Conservation (phyloP, 2,888 invertebrate species). For the Drosophila tanythrix region DNA sequence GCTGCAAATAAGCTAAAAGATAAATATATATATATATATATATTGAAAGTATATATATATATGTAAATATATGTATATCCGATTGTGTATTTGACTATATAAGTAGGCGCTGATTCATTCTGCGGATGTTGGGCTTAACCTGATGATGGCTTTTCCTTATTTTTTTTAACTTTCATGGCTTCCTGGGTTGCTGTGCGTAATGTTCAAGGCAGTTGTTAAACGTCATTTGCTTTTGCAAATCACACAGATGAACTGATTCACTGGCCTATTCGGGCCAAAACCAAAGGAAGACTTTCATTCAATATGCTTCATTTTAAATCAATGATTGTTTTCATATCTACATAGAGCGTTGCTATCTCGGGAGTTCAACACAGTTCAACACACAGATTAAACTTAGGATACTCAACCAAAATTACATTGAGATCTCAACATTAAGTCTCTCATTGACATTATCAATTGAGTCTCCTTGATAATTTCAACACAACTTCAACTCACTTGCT, state of each 20-base stretch:
- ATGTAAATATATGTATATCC: background rate
- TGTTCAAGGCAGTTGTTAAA: background rate
- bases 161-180: background rate
- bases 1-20: constrained; percentile 47
- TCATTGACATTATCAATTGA: background rate
- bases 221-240: background rate
- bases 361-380: background rate
- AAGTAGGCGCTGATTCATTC: constrained; percentile 3
- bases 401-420: background rate
- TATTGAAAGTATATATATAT: background rate
- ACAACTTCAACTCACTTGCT: too few species aligned
- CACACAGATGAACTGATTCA: background rate
- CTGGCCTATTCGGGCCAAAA: background rate
- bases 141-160: background rate
- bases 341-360: background rate
- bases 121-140: constrained; percentile 1
- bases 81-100: background rate
- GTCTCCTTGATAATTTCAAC: background rate
- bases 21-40: background rate
- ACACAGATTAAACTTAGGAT: background rate
- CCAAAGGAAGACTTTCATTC: background rate
- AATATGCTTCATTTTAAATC: background rate
- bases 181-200: background rate
- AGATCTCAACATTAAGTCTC: background rate
- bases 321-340: background rate